phyloP scores from a whole-genome alignment of 2,797 vertebrate species.

The Anas flavirostris region DNA sequence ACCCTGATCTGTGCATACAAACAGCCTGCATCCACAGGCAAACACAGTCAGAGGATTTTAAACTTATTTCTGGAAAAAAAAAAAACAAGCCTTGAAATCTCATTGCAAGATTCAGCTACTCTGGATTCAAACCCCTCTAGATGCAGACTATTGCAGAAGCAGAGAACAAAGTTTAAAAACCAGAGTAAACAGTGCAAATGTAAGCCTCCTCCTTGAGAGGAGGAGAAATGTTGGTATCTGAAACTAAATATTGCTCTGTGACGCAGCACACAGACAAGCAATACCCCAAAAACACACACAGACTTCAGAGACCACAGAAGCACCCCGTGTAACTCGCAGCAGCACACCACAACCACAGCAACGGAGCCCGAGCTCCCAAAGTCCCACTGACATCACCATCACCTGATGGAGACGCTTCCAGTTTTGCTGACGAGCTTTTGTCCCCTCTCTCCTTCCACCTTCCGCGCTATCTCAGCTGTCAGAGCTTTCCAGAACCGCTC shows the following conservation, averaged over 20 bases:
- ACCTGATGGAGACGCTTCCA: neutral
- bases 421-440: neutral
- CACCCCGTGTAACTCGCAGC: neutral
- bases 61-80: neutral
- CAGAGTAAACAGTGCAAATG: neutral
- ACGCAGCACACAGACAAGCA: neutral
- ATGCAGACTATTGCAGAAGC: neutral
- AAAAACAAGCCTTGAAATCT: neutral
- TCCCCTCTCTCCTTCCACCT: neutral
- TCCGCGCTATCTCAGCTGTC: fast-evolving
- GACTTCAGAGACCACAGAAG: neutral
- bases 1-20: neutral
- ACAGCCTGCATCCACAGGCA: neutral
- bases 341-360: neutral
- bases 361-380: neutral
- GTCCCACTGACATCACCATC: neutral
- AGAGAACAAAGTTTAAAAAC: neutral
- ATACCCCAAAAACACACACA: neutral
- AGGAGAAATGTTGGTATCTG: neutral
- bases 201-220: neutral
- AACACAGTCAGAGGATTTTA: neutral
- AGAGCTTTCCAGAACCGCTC: neutral
- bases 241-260: neutral
- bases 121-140: neutral
- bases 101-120: neutral